Evolutionary conservation across 30 jellyfish, hydroid and myxozoan species (phyloP), one percentile per base, ranked within the genome.

Genomic region (Nemopilema nomurai): DNA sequence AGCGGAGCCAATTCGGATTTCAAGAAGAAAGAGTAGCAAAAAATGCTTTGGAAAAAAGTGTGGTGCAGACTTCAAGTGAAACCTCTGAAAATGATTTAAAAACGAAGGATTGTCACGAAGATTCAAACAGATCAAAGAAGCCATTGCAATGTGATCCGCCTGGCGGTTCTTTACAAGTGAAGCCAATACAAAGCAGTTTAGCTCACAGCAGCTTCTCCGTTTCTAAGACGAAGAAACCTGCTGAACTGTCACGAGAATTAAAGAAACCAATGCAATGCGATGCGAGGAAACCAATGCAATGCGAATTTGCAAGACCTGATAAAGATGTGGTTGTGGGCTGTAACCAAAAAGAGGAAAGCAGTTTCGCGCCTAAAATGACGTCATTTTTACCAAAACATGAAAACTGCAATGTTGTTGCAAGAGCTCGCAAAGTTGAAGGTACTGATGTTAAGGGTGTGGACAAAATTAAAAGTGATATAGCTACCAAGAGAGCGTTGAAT

Each of bases 281-380:
- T 57, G 27, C 25, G 67, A 77, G 62, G 78, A 62, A 63, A 30
- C 87, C 87, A 77, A 26, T 77, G 87, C 78, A 77, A 28, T 51
- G 78, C 28, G 76, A 32, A 23, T 67, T 67, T 28, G 33, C 20
- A 33, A 67, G 23, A 22, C 8, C 76, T 4, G 8, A 8, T 17
- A 29, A 67, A 67, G 17, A 17, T 23, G 30, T 20, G 18, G 76
- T n/a, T 33, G 27, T 9, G 30, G 76, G 76, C 20, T 0, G 32
- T 7, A 32, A 67, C 32, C 33, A 23, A 7, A 32, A 67, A 23
- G 53, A 28, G 18, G 50, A 26, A 21, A 13, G 8, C 31, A 20
- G 4, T 66, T 4, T 29, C 13, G 57, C 6, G 13, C 6, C 57
- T 6, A 41, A 41, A 41, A 41, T 13, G 13, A 41, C 13, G 57